Percentiles rank a stretch among this genome's conserved stretches.
These are phyloP conservation scores for Bradypus variegatus DNA, from an alignment of 2,797 vertebrate species.

Conservation along the genomic window DNA sequence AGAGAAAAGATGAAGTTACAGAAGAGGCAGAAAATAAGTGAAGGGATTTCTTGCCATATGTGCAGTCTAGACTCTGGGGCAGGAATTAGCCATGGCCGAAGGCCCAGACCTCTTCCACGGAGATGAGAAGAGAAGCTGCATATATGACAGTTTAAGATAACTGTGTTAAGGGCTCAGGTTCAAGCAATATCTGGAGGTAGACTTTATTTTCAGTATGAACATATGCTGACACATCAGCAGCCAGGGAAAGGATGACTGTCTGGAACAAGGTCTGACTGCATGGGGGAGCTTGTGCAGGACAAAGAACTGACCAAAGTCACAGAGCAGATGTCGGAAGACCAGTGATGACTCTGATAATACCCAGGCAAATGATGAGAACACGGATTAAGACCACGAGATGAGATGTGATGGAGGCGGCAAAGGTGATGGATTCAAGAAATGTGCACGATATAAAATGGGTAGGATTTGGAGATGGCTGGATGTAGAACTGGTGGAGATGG, in stretches of 20 bases:
- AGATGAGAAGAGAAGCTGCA: neutral
- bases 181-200: neutral
- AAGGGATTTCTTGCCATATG: neutral
- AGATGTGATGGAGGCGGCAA: neutral
- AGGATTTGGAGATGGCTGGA: too few relatives aligned
- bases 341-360: neutral
- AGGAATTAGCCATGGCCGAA: neutral
- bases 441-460: neutral
- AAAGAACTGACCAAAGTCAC: neutral
- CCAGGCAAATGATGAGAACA: neutral
- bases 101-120: neutral
- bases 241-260: neutral
- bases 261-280: neutral
- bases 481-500: too few relatives aligned
- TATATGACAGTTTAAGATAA: neutral
- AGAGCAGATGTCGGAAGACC: neutral
- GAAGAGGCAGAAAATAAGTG: neutral
- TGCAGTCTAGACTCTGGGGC: neutral
- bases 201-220: neutral
- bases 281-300: neutral
- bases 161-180: neutral
- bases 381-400: too few relatives aligned
- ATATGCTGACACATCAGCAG: neutral
- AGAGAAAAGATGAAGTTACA: neutral
- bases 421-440: neutral